Percentiles rank a stretch among this genome's conserved stretches.
phyloP scores from a whole-genome alignment of 2,113 vertebrate genomes.

The Sakesphorus luctuosus region DNA sequence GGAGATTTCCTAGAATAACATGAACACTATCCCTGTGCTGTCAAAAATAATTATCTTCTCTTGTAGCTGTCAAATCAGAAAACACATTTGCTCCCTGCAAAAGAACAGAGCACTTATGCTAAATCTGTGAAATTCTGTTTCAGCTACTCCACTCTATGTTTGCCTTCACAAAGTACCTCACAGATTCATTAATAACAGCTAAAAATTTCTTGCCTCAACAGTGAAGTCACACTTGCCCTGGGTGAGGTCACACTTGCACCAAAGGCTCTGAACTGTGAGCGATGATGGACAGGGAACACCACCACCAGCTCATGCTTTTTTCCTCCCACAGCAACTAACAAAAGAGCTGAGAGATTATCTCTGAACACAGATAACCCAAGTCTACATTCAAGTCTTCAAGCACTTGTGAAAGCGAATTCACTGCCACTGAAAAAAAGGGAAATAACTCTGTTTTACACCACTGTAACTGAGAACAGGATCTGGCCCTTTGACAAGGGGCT shows the following conservation, averaged over 20 bases:
- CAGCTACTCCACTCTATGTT: background rate
- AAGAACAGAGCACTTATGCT: background rate
- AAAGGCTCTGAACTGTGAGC: background rate
- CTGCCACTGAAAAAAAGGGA: background rate
- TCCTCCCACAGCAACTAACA: background rate
- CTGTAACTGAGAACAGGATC: slow-evolving; percentile 48
- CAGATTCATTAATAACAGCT: background rate
- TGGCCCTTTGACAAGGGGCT: slow-evolving; percentile 39
- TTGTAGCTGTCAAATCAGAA: slow-evolving; percentile 24
- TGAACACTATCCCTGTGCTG: slow-evolving; percentile 23
- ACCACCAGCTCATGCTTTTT: background rate
- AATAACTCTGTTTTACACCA: background rate
- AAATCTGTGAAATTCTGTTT: background rate
- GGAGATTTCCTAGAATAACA: slow-evolving; percentile 51
- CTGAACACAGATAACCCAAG: background rate
- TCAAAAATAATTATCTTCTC: slow-evolving; percentile 23
- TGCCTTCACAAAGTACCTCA: background rate
- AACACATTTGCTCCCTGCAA: background rate
- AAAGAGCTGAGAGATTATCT: background rate
- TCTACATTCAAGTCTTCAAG: background rate
- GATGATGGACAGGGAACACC: background rate
- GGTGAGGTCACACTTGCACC: background rate
- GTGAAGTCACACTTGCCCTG: background rate
- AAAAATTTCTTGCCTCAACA: background rate
- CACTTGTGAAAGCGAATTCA: background rate